Evolutionary conservation across 92 coral and sea anemone genomes (phyloP).

Genomic region (Diadumene lineata): DNA sequence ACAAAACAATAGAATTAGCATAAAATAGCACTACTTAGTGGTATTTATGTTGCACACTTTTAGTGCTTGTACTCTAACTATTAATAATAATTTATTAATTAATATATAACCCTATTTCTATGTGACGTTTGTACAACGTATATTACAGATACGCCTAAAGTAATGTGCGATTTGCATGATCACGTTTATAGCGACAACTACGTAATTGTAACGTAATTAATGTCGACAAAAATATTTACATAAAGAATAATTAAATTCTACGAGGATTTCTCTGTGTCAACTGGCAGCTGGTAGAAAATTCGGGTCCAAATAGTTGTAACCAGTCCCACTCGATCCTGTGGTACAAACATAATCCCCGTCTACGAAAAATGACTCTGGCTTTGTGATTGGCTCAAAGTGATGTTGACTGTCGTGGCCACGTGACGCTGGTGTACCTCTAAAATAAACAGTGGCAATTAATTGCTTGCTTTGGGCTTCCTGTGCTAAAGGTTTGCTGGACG

Average conservation of each 20-base stretch:
- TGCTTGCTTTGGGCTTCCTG: neutral
- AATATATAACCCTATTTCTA: too few relatives aligned
- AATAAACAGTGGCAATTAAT: neutral
- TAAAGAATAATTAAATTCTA: neutral
- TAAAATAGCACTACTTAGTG: too few relatives aligned
- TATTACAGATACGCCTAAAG: neutral
- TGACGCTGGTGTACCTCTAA: conserved; percentile 56
- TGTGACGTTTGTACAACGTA: neutral
- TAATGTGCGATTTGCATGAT: neutral
- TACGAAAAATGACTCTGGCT: conserved; percentile 61
- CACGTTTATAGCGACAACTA: neutral
- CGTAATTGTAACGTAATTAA: neutral
- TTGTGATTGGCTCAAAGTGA: conserved; percentile 60
- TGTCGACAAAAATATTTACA: neutral
- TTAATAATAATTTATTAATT: too few relatives aligned
- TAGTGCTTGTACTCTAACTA: too few relatives aligned
- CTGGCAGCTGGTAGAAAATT: conserved; percentile 98
- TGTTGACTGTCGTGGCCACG: conserved; percentile 66
- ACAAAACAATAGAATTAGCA: too few relatives aligned
- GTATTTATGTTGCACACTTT: too few relatives aligned
- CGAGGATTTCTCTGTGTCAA: conserved; percentile 27
- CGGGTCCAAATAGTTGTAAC: conserved; percentile 90
- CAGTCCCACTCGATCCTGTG: conserved; percentile 61
- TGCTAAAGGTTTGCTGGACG: neutral
- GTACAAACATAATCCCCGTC: conserved; percentile 93